phyloP scores from a whole-genome alignment of 2,113 vertebrate genomes.

The Zapus hudsonius region DNA sequence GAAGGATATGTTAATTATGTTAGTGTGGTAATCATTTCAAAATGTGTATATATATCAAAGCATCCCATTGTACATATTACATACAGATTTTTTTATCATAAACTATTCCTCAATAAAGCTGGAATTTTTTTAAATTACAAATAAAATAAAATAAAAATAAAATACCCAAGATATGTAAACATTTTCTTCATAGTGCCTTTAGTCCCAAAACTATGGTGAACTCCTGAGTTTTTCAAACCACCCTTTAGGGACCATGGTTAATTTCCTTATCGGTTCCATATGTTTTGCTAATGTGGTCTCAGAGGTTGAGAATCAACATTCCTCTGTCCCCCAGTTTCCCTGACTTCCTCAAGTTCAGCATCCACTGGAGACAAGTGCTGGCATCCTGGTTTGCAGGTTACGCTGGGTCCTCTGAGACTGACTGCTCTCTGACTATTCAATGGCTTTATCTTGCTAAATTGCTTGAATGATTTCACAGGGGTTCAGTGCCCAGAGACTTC shows the following conservation, averaged over 20 bases:
- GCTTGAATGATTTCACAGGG: background rate
- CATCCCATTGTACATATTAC: background rate
- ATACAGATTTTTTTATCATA: background rate
- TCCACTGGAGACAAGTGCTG: background rate
- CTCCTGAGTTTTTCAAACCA: constrained; percentile 48
- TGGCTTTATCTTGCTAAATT: constrained; percentile 11
- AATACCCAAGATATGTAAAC: background rate
- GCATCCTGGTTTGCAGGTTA: background rate
- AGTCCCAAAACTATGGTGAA: constrained; percentile 26
- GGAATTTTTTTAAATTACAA: background rate
- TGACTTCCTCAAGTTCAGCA: constrained; percentile 22
- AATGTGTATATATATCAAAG: background rate
- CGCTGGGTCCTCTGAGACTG: background rate
- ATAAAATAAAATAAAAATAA: background rate
- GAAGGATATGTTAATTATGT: background rate
- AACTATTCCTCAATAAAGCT: background rate
- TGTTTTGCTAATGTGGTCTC: constrained; percentile 44
- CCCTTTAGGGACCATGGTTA: background rate
- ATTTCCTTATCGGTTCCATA: constrained; percentile 57
- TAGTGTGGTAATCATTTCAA: background rate
- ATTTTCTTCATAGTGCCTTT: constrained; percentile 42
- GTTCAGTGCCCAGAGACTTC: background rate
- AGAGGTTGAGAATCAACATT: constrained; percentile 40
- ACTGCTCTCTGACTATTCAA: background rate
- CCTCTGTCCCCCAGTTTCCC: background rate